phyloP scores from a whole-genome alignment of 2,888 invertebrate species.

The Spodoptera littoralis region DNA sequence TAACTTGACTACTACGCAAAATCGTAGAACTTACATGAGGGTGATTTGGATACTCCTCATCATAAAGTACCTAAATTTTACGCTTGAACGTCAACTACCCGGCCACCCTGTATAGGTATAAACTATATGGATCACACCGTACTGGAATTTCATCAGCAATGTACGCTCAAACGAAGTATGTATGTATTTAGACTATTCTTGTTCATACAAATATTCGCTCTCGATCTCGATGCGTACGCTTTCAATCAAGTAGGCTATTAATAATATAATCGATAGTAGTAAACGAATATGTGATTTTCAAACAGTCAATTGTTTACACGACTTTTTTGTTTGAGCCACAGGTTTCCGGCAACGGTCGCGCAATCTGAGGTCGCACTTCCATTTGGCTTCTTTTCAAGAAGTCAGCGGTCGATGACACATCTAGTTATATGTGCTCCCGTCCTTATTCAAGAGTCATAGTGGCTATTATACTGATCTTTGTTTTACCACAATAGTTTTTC shows the following conservation, averaged over 20 bases:
- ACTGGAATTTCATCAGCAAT: too few relatives aligned
- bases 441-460: conserved; percentile 40
- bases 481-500: conserved; percentile 13
- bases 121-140: too few relatives aligned
- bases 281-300: conserved; percentile 23
- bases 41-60: too few relatives aligned
- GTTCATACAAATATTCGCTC: not conserved
- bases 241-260: conserved; percentile 18
- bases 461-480: conserved; percentile 24
- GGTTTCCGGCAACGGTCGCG: conserved; percentile 61
- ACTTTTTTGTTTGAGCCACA: conserved; percentile 62
- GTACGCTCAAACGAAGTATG: not conserved
- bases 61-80: too few relatives aligned
- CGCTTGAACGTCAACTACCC: too few relatives aligned
- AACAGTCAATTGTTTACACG: conserved; percentile 59
- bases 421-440: conserved; percentile 35
- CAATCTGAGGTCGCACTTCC: conserved; percentile 55
- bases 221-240: not conserved
- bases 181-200: not conserved
- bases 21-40: too few relatives aligned
- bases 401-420: conserved; percentile 65
- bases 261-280: conserved; percentile 23
- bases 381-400: conserved; percentile 69
- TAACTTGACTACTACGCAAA: too few relatives aligned
- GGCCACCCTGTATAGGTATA: too few relatives aligned